These are phyloP conservation scores for Oreochromis grahami DNA, from an alignment of 2,797 vertebrate species.

Conservation along the genomic window DNA sequence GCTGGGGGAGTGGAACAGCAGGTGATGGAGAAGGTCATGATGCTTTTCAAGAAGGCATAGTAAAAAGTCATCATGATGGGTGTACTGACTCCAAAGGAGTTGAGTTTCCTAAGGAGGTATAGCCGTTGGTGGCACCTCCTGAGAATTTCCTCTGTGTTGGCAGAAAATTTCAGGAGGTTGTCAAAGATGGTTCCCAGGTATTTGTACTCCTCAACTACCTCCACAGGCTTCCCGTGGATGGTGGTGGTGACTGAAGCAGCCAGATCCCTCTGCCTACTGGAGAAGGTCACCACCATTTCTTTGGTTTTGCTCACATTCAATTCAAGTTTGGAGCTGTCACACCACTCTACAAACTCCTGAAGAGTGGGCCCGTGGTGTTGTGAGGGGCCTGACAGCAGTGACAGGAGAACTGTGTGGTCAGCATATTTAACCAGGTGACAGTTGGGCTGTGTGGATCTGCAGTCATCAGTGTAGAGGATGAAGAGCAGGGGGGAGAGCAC, in stretches of 20 bases:
- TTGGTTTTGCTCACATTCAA: not conserved
- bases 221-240: not conserved
- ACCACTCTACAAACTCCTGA: too few relatives aligned
- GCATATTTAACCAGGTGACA: too few relatives aligned
- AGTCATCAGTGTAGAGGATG: too few relatives aligned
- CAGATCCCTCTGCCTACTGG: not conserved
- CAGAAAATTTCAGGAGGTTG: not conserved
- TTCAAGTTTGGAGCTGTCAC: too few relatives aligned
- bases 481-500: too few relatives aligned
- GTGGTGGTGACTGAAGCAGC: not conserved
- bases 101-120: not conserved
- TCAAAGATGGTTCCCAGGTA: not conserved
- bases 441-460: too few relatives aligned
- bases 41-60: rapidly evolving
- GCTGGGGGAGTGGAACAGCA: not conserved
- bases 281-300: not conserved
- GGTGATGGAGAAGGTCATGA: not conserved
- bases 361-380: too few relatives aligned
- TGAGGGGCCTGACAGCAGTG: too few relatives aligned
- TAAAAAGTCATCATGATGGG: not conserved
- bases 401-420: too few relatives aligned
- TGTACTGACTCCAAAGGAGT: rapidly evolving
- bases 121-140: not conserved
- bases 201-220: not conserved
- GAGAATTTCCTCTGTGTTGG: not conserved